phyloP scores from a whole-genome alignment of 64 coral and sea anemone genomes.

The Dendrophyllia cribrosa region DNA sequence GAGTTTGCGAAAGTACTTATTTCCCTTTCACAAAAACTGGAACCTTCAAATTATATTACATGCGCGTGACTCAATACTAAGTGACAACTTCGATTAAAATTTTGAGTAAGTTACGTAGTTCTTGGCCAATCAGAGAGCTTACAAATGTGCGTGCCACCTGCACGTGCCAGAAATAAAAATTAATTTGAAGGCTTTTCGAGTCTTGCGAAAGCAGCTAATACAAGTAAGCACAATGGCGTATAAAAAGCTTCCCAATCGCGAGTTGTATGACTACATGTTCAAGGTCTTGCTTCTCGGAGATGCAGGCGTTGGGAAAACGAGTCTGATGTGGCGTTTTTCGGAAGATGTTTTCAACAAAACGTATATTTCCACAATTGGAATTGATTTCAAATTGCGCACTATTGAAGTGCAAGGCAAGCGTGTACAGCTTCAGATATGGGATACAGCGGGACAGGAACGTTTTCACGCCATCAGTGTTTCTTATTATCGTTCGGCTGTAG shows the following conservation, averaged over 20 bases:
- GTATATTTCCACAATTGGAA: constrained; percentile 39
- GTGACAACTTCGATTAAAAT: background rate
- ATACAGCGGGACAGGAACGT: constrained; percentile 49
- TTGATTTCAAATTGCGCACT: constrained; percentile 47
- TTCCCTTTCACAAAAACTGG: background rate
- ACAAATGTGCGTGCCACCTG: background rate
- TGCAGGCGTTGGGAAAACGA: constrained; percentile 46
- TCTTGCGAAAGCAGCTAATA: background rate
- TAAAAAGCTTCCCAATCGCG: constrained; percentile 18
- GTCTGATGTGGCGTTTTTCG: constrained; percentile 21
- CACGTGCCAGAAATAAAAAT: background rate
- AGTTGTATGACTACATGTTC: constrained; percentile 86
- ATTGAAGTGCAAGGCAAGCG: constrained; percentile 12
- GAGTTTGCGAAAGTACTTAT: too few species aligned
- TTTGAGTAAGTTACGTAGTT: background rate
- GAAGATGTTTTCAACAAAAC: constrained; percentile 38
- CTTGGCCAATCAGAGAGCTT: background rate
- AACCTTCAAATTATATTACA: background rate
- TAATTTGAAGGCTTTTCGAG: background rate
- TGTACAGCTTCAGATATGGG: constrained; percentile 28
- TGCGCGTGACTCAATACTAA: background rate
- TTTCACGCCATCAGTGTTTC: constrained; percentile 85
- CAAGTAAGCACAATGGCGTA: background rate
- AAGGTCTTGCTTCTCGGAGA: constrained; percentile 86
- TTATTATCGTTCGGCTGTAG: constrained; percentile 80